phyloP scores from a whole-genome alignment of 2,888 invertebrate genomes.

The Trichacis sp. region DNA sequence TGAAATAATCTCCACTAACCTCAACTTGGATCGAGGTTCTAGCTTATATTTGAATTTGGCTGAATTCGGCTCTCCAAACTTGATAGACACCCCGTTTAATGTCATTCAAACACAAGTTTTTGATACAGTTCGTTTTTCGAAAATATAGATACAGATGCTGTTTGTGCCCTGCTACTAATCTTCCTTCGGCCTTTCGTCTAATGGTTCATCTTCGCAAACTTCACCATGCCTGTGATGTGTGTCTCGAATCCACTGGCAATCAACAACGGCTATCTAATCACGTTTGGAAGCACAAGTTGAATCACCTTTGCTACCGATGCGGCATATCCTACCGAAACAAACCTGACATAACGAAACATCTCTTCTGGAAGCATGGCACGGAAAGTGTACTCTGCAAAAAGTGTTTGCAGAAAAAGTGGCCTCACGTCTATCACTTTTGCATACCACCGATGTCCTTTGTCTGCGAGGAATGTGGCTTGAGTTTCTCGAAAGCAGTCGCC shows the following conservation, averaged over 20 bases:
- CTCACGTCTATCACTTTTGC: slow-evolving; percentile 92
- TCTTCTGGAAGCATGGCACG: slow-evolving; percentile 94
- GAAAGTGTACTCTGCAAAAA: slow-evolving; percentile 87
- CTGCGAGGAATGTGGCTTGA: slow-evolving; percentile 85
- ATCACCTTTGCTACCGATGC: slow-evolving; percentile 89
- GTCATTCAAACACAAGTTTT: too few relatives aligned
- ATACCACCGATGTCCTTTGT: slow-evolving; percentile 82
- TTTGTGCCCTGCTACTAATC: slow-evolving; percentile 80
- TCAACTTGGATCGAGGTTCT: too few relatives aligned
- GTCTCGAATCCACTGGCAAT: slow-evolving; percentile 83
- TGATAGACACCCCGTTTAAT: too few relatives aligned
- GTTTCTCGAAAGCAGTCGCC: slow-evolving; percentile 81
- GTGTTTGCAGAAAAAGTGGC: slow-evolving; percentile 91
- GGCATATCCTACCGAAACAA: slow-evolving; percentile 90
- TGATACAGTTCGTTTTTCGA: too few relatives aligned
- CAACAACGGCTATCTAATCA: slow-evolving; percentile 87
- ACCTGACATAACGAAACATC: slow-evolving; percentile 87
- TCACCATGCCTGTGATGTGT: slow-evolving; percentile 89
- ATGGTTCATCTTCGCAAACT: slow-evolving; percentile 89
- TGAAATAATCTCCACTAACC: too few relatives aligned
- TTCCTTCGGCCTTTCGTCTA: slow-evolving; percentile 88
- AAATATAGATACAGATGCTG: slow-evolving; percentile 83
- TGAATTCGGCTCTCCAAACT: too few relatives aligned
- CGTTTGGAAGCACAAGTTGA: slow-evolving; percentile 90
- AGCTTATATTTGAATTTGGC: too few relatives aligned